phyloP scores from a whole-genome alignment of 2,797 vertebrate genomes.

The Tokudaia muenninki region DNA sequence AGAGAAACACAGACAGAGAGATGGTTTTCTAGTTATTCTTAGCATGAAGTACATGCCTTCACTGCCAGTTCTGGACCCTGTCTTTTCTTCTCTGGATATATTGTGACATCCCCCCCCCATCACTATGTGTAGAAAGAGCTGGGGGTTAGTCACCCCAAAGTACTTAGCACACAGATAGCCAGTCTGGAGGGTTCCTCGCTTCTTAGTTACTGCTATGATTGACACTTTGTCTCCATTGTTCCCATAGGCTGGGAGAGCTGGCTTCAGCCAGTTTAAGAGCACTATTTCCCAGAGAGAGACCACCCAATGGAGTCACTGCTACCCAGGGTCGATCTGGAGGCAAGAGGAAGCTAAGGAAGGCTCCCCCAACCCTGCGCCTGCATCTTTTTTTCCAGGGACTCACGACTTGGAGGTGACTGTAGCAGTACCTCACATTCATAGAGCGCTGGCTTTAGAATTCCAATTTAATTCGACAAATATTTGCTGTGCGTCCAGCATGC shows the following conservation, averaged over 20 bases:
- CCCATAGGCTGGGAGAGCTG: not conserved
- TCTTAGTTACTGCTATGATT: not conserved
- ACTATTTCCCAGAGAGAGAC: not conserved
- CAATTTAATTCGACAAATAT: constrained; percentile 64
- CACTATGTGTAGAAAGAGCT: not conserved
- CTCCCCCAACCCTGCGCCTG: not conserved
- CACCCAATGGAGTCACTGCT: accelerated
- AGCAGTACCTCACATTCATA: not conserved
- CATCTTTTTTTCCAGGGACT: not conserved
- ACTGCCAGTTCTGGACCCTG: not conserved
- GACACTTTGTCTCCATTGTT: not conserved
- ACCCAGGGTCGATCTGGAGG: not conserved
- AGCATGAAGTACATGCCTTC: not conserved
- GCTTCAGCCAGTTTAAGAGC: not conserved
- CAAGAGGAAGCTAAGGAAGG: not conserved
- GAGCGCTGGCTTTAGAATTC: constrained; percentile 59
- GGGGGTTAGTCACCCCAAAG: not conserved
- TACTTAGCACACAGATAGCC: not conserved
- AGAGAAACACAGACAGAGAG: not conserved
- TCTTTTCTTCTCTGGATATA: not conserved
- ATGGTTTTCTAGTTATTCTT: not conserved
- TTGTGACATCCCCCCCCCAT: not conserved
- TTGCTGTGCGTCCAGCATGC: not conserved
- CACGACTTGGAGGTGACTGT: constrained; percentile 37
- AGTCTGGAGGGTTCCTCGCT: accelerated